Evolutionary conservation across 1,140 invertebrate genomes (phyloP).

Genomic region (Brachionus calyciflorus): DNA sequence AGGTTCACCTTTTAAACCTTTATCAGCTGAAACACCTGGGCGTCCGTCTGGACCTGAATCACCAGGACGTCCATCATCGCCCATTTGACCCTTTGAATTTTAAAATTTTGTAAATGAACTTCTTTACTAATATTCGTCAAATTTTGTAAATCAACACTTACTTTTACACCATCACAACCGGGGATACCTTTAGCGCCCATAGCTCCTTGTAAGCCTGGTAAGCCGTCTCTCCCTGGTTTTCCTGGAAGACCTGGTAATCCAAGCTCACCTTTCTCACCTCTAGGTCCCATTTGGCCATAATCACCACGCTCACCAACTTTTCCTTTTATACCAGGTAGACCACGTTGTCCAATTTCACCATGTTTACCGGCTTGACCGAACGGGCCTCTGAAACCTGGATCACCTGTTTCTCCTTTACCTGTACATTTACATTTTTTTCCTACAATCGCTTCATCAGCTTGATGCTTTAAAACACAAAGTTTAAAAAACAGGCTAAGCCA

Average conservation of each 20-base stretch:
- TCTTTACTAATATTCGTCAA: too few species aligned
- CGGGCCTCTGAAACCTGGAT: slow-evolving; percentile 66
- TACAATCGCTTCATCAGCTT: background rate
- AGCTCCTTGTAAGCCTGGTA: slow-evolving; percentile 13
- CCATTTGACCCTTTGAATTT: background rate
- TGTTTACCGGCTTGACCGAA: slow-evolving; percentile 24
- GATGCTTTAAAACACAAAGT: background rate
- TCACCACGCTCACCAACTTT: slow-evolving; percentile 1
- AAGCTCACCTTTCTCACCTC: slow-evolving; percentile 49
- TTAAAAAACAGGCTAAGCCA: background rate
- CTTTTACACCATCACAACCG: slow-evolving; percentile 43
- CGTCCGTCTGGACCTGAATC: slow-evolving; percentile 28
- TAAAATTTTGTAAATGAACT: background rate
- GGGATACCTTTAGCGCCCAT: slow-evolving; percentile 21
- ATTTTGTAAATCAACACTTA: background rate
- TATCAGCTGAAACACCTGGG: slow-evolving; percentile 40
- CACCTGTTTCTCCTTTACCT: slow-evolving; percentile 51
- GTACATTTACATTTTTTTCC: slow-evolving; percentile 45
- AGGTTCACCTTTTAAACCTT: slow-evolving; percentile 17
- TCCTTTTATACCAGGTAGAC: slow-evolving; percentile 12
- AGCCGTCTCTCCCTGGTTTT: slow-evolving; percentile 6
- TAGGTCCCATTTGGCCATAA: slow-evolving; percentile 18
- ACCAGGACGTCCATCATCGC: slow-evolving; percentile 6
- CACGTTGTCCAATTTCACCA: slow-evolving; percentile 49
- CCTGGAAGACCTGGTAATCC: slow-evolving; percentile 35